Evolutionary conservation across 2,888 invertebrate species (phyloP), one percentile per base, ranked within the genome.

Genomic region (Phaedon cochleariae): DNA sequence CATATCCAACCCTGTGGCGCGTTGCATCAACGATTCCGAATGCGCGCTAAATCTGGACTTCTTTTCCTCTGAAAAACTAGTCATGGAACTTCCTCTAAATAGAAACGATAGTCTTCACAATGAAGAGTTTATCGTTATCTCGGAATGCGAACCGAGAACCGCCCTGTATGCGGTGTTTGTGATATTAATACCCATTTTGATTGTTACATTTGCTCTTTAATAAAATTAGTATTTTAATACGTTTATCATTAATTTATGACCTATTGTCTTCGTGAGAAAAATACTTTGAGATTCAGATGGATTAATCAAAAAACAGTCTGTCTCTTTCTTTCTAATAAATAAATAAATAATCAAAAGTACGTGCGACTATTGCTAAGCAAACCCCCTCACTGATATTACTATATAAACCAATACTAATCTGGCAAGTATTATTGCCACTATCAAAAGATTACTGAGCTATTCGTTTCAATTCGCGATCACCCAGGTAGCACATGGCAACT

Each of bases 101-200:
- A 81, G 82, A 21, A 90, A 91, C 78, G 90, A 90, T 62, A 88
- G 89, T 0, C 82, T 90, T 0, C 91, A 90, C 90, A 92, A 92
- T 81, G 89, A 91, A 70, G 90, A 92, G 69, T 92, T 89, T 77
- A 87, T 92, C 10, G 90, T 91, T 2, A 86, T 90, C 21, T 90
- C 92, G 0, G 90, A 90, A 71, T 93, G 92, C 74, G 90, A 92
- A 76, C 92, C 93, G 0, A 84, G 93, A 67, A 91, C 91, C 0
- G 85, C 89, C 0, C 76, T 93, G 10, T 93, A 93, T 79, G 81
- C 90, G 26, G 79, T 87, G 48, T 92, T 91, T 77, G 89, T 90
- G 12, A 82, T 92, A 45, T 85, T 89, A 2, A 91, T 92, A n/a
- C 92, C 92, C 0, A 78, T 92, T 51, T 82, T 92, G 15, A 90